Base-by-base conservation (phyloP, 2,888 invertebrate species). In the Chloroclysta siterata region DNA sequence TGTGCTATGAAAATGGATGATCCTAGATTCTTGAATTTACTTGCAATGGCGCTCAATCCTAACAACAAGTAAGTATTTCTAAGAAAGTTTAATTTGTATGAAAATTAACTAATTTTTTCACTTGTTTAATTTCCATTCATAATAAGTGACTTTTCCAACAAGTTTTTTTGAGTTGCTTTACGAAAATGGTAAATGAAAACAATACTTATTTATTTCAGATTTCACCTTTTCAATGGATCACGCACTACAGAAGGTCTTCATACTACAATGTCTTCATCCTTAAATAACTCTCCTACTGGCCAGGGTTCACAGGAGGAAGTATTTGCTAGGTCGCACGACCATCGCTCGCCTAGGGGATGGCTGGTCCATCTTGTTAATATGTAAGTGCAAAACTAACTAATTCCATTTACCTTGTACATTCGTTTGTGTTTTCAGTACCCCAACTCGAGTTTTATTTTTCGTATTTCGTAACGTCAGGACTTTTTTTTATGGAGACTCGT, bases 1-100 rank as follows among this genome's bases (percentile, higher is more conserved):
- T 98, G 98, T 93, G 98, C 98, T 72, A 94, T 97, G 77, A 99
- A 99, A 90, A 94, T 99, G 85, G 98, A 99, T 89, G 98, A 98
- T 95, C 97, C 98, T 79, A 97, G 98, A 79, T 94, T 99, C 76
- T 93, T 99, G 77, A 97, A 99, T 87, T 94, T 99, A 75, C 93
- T 99, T 73, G 97, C 98, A 66, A 97, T 99, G 96, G 96, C 97
- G 71, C 96, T 99, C 81, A 98, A 98, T 94, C 99, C 99, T 60
- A 97, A 96, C 84, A 98, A 97, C 93, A 99, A 99, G 96, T 98
- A 94, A 94, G 95, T 83, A 56, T 17, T 46, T 46, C 2, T 44
- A 0, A 44, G 0, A 15, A 41, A 13, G 22, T 22, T 22, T 22
- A 22, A 22, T 22, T 22, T 22, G 22, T 22, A 22, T 2, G 13